These are phyloP conservation scores for Mormyrops boulengeri DNA, from an alignment of 2,797 vertebrate species.

Conservation along the genomic window DNA sequence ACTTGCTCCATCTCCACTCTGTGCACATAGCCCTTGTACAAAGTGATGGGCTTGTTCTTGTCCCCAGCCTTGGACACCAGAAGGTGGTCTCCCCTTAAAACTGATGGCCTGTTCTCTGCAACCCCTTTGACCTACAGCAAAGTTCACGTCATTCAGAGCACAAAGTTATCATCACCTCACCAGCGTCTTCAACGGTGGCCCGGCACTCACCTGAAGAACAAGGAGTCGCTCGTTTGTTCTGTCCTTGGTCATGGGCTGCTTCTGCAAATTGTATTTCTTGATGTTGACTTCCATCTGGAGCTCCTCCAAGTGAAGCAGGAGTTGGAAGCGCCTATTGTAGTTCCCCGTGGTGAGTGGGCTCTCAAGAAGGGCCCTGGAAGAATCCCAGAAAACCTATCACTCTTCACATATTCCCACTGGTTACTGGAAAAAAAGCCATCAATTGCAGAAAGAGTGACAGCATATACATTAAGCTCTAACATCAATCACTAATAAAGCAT, in stretches of 20 bases:
- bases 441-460: background rate
- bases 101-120: slow-evolving; percentile 81
- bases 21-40: slow-evolving; percentile 81
- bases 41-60: slow-evolving; percentile 38
- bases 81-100: slow-evolving; percentile 79
- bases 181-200: background rate
- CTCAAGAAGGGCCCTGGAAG: slow-evolving; percentile 56
- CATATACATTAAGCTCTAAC: background rate
- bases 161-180: background rate
- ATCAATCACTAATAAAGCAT: background rate
- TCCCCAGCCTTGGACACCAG: slow-evolving; percentile 58
- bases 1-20: slow-evolving; percentile 74
- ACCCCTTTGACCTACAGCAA: slow-evolving; percentile 77
- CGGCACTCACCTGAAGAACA: slow-evolving; percentile 56
- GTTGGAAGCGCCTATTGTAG: slow-evolving; percentile 65
- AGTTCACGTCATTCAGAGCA: background rate
- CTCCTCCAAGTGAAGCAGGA: slow-evolving; percentile 85
- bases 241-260: slow-evolving; percentile 66
- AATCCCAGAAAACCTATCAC: background rate
- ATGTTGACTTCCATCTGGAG: slow-evolving; percentile 86
- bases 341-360: slow-evolving; percentile 58
- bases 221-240: slow-evolving; percentile 54
- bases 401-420: background rate
- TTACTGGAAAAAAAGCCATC: background rate
- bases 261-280: slow-evolving; percentile 68